A percentile compares a stretch with the other conserved stretches of the same genome.
These are phyloP conservation scores for Oreotrochilus melanogaster DNA, from an alignment of 2,113 vertebrate species.

Conservation along the genomic window DNA sequence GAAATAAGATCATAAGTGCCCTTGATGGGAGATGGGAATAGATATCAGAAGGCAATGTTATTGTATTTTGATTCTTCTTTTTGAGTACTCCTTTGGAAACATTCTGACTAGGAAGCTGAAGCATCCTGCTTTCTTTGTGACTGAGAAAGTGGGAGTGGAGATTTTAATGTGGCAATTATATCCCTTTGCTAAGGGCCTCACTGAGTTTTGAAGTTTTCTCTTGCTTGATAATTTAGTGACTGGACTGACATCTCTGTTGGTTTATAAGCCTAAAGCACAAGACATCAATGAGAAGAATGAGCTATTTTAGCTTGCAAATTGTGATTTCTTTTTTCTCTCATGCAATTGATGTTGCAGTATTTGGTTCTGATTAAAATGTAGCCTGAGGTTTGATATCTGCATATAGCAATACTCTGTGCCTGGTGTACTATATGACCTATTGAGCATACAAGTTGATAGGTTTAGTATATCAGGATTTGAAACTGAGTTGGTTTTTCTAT, in stretches of 20 bases:
- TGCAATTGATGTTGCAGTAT: neutral
- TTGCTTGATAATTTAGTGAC: neutral
- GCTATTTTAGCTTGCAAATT: neutral
- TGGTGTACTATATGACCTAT: neutral
- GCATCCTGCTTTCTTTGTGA: neutral
- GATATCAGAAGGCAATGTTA: conserved; percentile 4
- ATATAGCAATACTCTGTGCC: neutral
- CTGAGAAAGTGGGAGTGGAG: neutral
- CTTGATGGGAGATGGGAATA: neutral
- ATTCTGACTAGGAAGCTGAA: conserved; percentile 4
- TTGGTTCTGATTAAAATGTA: conserved; percentile 42
- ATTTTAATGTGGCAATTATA: conserved; percentile 43
- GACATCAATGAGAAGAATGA: neutral
- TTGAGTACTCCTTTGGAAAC: neutral
- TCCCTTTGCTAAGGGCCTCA: neutral
- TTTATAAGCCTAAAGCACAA: neutral
- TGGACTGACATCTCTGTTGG: neutral
- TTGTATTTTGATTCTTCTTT: neutral
- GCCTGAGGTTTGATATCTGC: neutral
- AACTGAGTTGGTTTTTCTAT: neutral
- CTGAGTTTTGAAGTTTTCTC: conserved; percentile 43
- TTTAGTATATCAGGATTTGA: neutral
- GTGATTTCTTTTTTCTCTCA: neutral
- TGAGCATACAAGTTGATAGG: neutral
- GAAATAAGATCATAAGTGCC: neutral